Evolutionary conservation across 37 sponge, comb jelly and placozoan species (phyloP).

Genomic region (Axinella damicornis): DNA sequence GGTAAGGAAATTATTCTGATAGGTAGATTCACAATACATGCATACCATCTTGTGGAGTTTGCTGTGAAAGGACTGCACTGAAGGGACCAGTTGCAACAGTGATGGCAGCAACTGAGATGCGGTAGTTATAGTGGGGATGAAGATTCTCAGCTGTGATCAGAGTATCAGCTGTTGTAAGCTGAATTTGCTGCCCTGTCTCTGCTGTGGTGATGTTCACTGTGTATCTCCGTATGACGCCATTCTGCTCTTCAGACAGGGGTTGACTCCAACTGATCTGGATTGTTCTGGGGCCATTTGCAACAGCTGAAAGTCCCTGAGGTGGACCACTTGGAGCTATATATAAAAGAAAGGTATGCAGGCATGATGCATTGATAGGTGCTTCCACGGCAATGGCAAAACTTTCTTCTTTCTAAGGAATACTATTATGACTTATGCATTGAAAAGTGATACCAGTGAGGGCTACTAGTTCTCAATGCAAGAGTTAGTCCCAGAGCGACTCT

Average conservation of each 20-base stretch:
- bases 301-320: conserved; percentile 8
- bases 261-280: neutral
- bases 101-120: neutral
- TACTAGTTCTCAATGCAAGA: too few species aligned
- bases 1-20: too few species aligned
- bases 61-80: neutral
- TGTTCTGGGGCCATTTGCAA: neutral
- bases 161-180: neutral
- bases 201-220: neutral
- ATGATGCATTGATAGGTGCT: too few species aligned
- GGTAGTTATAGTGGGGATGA: neutral
- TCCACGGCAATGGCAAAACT: too few species aligned
- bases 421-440: too few species aligned
- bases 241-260: conserved; percentile 4
- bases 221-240: conserved; percentile 37
- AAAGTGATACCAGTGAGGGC: too few species aligned
- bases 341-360: too few species aligned
- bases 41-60: too few species aligned
- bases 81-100: neutral
- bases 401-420: too few species aligned
- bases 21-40: too few species aligned
- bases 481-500: too few species aligned
- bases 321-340: conserved; percentile 15
- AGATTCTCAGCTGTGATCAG: neutral
- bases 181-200: neutral